Evolutionary conservation across 92 coral and sea anemone genomes (phyloP), one percentile per base, ranked within the genome.

Genomic region (Nematostella vectensis): DNA sequence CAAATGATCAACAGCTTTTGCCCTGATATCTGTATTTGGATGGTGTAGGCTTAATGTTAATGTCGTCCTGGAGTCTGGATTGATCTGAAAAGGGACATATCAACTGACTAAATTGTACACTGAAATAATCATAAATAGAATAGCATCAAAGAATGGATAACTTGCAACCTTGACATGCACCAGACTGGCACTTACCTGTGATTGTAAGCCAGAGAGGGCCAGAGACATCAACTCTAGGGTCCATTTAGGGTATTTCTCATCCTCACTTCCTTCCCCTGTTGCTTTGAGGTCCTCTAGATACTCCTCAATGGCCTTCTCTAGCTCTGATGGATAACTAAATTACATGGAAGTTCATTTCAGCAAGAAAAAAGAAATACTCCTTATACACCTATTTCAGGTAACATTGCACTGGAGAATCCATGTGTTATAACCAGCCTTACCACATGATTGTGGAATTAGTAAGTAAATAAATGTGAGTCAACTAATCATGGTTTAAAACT

Each of bases 11-110:
- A 93, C 75, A 45, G 96, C 99, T 70, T 86, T 59, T 57, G 78
- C 59, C 1, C 99, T 80, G 21, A 87, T 80, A 30, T 87, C 88
- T 47, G 88, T 86, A 47, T 87, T 73, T 15, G 99, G 99, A 65
- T 93, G 99, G 67, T 93, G 88, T 51, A 93, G 80, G 57, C 96
- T 88, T 53, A 93, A 57, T 42, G 79, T 66, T 44, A 86, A 70
- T 31, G 99, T 87, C 2, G 99, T 69, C 39, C 81, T 83, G 17
- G 96, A 55, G 31, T 87, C 94, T 48, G 96, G 95, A 16, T 86
- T 59, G 50, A 93, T 82, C 99, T 93, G 50, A 11, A 55, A 61
- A 4, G 17, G 21, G n/a, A n/a, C n/a, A n/a, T n/a, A n/a, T n/a
- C n/a, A n/a, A n/a, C n/a, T n/a, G n/a, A n/a, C n/a, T n/a, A n/a